phyloP scores from a whole-genome alignment of 2,113 vertebrate genomes.

The Amia ocellicauda region DNA sequence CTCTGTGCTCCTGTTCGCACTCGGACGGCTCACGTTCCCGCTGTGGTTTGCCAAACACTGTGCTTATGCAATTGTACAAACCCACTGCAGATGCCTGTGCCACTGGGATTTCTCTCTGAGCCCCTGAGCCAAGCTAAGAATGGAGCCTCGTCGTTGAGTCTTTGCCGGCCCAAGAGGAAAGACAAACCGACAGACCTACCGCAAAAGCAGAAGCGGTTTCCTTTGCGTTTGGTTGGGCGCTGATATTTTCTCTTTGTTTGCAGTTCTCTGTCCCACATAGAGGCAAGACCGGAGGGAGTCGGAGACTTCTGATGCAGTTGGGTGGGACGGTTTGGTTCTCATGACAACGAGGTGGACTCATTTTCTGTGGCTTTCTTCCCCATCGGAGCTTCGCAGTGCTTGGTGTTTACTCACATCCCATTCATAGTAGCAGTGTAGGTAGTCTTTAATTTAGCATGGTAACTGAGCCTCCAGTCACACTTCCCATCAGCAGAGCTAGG shows the following conservation, averaged over 20 bases:
- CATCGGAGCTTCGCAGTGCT: background rate
- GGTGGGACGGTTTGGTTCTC: conserved; percentile 18
- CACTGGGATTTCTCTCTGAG: too few species aligned
- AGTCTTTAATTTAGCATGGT: background rate
- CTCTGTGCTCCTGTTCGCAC: too few species aligned
- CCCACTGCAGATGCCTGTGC: too few species aligned
- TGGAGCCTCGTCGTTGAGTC: too few species aligned
- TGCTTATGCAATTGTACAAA: too few species aligned
- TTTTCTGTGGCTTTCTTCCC: background rate
- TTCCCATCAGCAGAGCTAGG: background rate
- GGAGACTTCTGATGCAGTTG: conserved; percentile 27
- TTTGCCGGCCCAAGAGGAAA: too few species aligned
- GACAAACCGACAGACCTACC: too few species aligned
- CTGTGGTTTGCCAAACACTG: too few species aligned
- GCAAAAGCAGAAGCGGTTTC: too few species aligned
- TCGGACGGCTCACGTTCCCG: too few species aligned
- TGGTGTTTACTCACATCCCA: background rate
- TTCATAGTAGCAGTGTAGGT: background rate
- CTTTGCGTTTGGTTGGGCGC: background rate
- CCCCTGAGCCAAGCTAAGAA: too few species aligned
- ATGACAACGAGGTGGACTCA: conserved; percentile 13
- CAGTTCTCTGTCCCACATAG: conserved; percentile 73
- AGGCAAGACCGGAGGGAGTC: background rate
- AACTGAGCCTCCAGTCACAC: too few species aligned
- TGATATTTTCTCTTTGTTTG: conserved; percentile 26